These are phyloP conservation scores for Hirtodrosophila duncani DNA, from an alignment of 2,888 invertebrate species.

Conservation along the genomic window DNA sequence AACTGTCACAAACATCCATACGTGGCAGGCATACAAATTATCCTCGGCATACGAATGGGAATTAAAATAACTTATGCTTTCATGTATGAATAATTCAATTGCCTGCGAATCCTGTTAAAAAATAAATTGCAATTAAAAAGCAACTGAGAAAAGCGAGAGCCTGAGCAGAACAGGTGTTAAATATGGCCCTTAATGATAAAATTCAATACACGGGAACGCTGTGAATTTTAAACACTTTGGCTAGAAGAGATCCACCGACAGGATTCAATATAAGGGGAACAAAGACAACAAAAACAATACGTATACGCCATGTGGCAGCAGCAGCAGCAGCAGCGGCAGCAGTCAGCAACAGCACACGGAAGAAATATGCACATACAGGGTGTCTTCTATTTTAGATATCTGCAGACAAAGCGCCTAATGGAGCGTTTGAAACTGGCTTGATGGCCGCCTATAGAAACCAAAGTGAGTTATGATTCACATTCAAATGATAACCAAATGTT, in stretches of 20 bases:
- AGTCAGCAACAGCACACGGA: not conserved
- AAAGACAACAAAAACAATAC: too few species aligned
- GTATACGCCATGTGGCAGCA: conserved; percentile 38
- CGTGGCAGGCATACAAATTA: too few species aligned
- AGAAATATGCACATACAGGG: too few species aligned
- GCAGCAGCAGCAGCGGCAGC: conserved; percentile 8
- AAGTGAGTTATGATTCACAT: too few species aligned
- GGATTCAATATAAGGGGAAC: too few species aligned
- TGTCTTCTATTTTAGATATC: too few species aligned
- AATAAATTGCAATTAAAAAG: conserved; percentile 40
- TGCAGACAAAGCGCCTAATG: too few species aligned
- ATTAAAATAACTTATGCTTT: conserved; percentile 14
- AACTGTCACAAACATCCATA: too few species aligned
- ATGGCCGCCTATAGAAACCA: too few species aligned
- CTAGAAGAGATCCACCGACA: not conserved
- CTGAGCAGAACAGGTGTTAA: conserved; percentile 44
- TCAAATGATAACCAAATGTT: too few species aligned
- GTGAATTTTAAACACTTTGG: conserved; percentile 24
- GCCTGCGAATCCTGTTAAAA: conserved; percentile 11
- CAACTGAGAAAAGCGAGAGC: conserved; percentile 13
- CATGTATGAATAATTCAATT: conserved; percentile 31
- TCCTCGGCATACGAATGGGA: conserved; percentile 12
- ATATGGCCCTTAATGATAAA: conserved; percentile 40
- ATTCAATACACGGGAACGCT: conserved; percentile 28
- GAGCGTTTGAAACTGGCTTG: too few species aligned